Base-by-base conservation (phyloP, 2,797 vertebrate genomes). In the Glossophaga mutica region DNA sequence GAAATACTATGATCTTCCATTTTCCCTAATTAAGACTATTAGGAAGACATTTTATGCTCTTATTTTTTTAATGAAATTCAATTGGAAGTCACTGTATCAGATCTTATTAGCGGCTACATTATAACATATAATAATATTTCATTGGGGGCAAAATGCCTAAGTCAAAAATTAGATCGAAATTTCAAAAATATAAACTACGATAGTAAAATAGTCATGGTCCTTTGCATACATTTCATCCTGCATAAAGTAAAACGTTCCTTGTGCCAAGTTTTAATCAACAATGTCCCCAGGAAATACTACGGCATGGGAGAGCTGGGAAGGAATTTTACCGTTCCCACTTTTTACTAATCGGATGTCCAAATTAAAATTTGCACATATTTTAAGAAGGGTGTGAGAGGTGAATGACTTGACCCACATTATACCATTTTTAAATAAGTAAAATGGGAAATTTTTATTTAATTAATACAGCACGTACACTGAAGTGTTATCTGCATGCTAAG, bases 11-110 rank as follows among this genome's bases (percentile, higher is more conserved):
- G 98, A 98, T 98, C 96, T 98, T 97, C 98, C 98, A 98, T 98
- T 98, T 98, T 98, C 98, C 97, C 98, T 98, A 98, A 98, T 98
- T 98, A 98, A 98, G 98, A 98, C 98, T 98, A 98, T 98, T 98
- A 98, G 97, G 96, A 97, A 98, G 97, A 97, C 97, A 98, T 98
- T 98, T 98, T 98, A 97, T 98, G 97, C 96, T 98, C 90, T 98
- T 98, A 98, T 98, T 98, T 98, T 98, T 98, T 96, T 97, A 98
- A 98, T 97, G 97, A 98, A 98, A 98, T 98, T 98, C 97, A 98
- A 98, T 98, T 98, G 98, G 97, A 98, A 98, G 96, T 98, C 97
- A 97, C 95, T 97, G 97, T 98, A 98, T 98, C 98, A 98, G 98
- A 98, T 98, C 98, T 98, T 98, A 98, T 98, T 98, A 98, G 98